phyloP scores from a whole-genome alignment of 2,888 invertebrate species.

The Eristalis tenax region DNA sequence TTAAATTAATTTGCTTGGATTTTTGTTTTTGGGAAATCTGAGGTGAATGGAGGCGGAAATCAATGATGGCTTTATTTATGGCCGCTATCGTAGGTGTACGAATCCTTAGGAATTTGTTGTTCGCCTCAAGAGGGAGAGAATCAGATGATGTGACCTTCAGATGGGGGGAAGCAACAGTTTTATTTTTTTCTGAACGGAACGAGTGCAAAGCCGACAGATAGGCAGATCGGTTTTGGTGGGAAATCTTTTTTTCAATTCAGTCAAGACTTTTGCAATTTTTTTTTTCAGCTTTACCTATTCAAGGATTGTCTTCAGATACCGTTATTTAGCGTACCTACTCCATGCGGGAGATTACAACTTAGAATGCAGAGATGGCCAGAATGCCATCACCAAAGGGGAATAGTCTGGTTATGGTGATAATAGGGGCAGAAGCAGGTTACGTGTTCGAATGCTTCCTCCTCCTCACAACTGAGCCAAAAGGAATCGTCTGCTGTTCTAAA shows the following conservation, averaged over 20 bases:
- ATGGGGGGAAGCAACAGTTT: background rate
- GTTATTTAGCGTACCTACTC: too few relatives aligned
- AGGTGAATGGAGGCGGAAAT: conserved; percentile 65
- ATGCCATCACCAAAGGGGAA: too few relatives aligned
- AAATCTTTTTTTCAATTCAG: background rate
- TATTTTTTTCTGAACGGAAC: background rate
- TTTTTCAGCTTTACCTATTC: too few relatives aligned
- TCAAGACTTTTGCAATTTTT: too few relatives aligned
- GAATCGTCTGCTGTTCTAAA: too few relatives aligned
- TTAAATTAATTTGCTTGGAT: conserved; percentile 1
- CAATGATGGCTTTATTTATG: conserved; percentile 64
- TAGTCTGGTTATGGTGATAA: too few relatives aligned
- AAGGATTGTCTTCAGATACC: too few relatives aligned
- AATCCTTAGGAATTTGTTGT: conserved; percentile 49
- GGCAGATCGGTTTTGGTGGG: background rate
- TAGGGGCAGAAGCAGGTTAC: too few relatives aligned
- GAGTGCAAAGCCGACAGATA: background rate
- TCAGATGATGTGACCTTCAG: conserved; percentile 14
- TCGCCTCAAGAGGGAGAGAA: background rate
- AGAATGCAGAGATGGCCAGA: too few relatives aligned
- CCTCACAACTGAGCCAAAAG: too few relatives aligned
- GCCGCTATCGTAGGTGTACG: conserved; percentile 57
- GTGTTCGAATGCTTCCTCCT: too few relatives aligned
- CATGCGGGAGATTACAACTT: too few relatives aligned
- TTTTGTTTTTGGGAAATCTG: conserved; percentile 14